Base-by-base conservation (phyloP, 2,888 invertebrate species). In the Sesamia inferens region DNA sequence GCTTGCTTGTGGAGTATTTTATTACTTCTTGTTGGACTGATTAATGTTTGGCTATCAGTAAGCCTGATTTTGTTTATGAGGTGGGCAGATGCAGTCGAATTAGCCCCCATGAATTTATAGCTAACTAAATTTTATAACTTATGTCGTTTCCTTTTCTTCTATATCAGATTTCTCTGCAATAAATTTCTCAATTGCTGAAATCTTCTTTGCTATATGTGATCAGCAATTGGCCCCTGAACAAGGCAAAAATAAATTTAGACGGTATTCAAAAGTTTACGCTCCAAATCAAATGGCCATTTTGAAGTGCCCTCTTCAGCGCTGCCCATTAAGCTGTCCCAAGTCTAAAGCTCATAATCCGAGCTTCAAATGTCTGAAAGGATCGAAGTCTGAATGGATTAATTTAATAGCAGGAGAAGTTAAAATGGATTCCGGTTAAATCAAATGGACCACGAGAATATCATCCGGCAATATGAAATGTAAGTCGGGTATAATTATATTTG, bases 341-440 rank as follows among this genome's bases (percentile, higher is more conserved):
- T 58, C 68, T 73, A 58, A 68, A 73, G 63, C 70, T 79, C 73
- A 81, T 85, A 82, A 79, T 82, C 80, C 69, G 57, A 64, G 65
- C 63, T 82, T 79, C 63, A 69, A 85, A 83, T 71, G 78, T 76
- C 76, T 81, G 78, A 51, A 66, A 81, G 81, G 73, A 83, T 85
- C 77, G 84, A 84, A 82, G 69, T 73, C 71, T 76, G 71, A 82
- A 81, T 81, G 76, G 81, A 85, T 85, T 87, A 82, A 86, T 83
- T 83, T 83, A 85, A 88, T 85, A 80, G 74, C 55, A 74, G 74
- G 62, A 69, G 54, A 87, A 87, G 79, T 87, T 87, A 86, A 86
- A 88, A 85, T 84, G 85, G 84, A 82, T 84, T 78, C 68, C 79
- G 80, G 78, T 87, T 86, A 79, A 85, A 87, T 88, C 78, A 85